phyloP scores from a whole-genome alignment of 2,797 vertebrate species.

The Helostoma temminkii region DNA sequence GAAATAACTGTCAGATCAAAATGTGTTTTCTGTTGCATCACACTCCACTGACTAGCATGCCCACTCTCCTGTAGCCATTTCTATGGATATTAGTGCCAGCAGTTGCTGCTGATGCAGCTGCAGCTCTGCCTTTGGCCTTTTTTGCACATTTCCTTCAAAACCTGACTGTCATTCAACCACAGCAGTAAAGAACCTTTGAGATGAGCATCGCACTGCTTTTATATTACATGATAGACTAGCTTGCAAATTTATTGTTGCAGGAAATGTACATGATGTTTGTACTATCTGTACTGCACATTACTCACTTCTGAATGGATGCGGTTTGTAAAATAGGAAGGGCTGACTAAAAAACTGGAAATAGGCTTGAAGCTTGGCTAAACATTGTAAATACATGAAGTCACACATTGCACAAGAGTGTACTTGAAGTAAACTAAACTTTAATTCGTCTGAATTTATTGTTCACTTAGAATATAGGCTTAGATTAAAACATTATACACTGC shows the following conservation, averaged over 20 bases:
- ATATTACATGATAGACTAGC: background rate
- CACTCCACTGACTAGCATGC: conserved; percentile 6
- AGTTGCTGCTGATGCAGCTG: background rate
- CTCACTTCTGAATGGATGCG: background rate
- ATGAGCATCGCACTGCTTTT: background rate
- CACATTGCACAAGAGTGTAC: too few relatives aligned
- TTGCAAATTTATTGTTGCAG: conserved; percentile 6
- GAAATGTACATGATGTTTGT: background rate
- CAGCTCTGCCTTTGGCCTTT: conserved; percentile 4
- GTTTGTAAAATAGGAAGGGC: background rate
- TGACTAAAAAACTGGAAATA: background rate
- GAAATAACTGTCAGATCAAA: conserved; percentile 2
- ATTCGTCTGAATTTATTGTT: too few relatives aligned
- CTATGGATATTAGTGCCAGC: conserved; percentile 6
- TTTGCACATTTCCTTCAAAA: background rate
- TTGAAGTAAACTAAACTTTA: too few relatives aligned
- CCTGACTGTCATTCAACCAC: background rate
- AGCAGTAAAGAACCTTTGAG: conserved; percentile 4
- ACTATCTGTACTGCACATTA: background rate
- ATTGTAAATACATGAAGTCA: background rate
- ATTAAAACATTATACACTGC: background rate
- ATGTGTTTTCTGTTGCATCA: background rate
- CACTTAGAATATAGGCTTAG: background rate
- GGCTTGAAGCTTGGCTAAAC: background rate
- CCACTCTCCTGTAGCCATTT: conserved; percentile 5